Conservation (phyloP, 2,113 vertebrate genomes). For the Neopipo cinnamomea region DNA sequence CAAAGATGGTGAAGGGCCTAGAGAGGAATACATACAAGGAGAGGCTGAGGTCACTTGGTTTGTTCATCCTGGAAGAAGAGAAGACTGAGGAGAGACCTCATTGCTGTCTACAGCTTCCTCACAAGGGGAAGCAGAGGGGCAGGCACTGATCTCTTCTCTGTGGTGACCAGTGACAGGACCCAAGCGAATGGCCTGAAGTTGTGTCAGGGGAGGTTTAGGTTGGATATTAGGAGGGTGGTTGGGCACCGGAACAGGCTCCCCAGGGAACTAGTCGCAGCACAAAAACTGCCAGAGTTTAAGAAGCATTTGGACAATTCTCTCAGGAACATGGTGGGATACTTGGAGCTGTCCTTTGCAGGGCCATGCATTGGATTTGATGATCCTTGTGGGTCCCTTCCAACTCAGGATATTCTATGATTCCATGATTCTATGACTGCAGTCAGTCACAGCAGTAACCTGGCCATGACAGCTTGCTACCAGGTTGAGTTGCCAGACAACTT, state of each 20-base stretch:
- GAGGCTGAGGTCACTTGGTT: not conserved
- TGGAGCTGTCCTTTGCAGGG: not conserved
- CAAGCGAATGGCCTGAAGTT: not conserved
- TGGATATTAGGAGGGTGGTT: not conserved
- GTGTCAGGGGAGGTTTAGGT: not conserved
- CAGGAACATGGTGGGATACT: not conserved
- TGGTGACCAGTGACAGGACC: not conserved
- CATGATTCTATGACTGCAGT: not conserved
- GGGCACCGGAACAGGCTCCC: not conserved
- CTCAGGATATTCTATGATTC: not conserved
- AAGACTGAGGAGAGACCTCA: not conserved
- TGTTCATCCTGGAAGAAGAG: not conserved
- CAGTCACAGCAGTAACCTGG: not conserved
- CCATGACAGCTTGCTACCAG: not conserved
- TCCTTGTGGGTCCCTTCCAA: not conserved
- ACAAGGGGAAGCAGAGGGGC: not conserved
- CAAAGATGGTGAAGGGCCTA: not conserved
- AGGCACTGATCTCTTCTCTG: not conserved
- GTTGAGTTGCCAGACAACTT: not conserved
- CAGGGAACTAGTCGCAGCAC: not conserved
- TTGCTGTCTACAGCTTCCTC: not conserved
- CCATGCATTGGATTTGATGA: not conserved
- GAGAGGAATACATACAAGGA: not conserved
- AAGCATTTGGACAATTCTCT: not conserved
- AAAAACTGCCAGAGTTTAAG: not conserved